These are phyloP conservation scores for Sturnus vulgaris DNA, from an alignment of 2,113 vertebrate genomes.

Conservation along the genomic window DNA sequence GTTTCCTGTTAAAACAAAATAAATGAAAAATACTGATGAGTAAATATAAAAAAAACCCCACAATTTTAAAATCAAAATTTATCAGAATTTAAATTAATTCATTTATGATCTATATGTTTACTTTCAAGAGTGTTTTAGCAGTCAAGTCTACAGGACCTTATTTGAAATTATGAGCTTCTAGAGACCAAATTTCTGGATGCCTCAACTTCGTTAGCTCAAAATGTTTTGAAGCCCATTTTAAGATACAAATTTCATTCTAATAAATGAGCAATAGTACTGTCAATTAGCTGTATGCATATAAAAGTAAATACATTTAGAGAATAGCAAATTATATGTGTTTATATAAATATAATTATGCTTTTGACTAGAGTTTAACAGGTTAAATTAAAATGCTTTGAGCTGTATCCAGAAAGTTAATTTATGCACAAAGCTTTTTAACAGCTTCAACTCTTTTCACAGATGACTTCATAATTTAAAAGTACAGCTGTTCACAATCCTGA, in stretches of 20 bases:
- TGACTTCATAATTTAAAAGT: not conserved
- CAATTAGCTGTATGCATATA: not conserved
- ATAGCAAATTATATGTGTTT: not conserved
- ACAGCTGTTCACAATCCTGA: not conserved
- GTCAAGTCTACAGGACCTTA: not conserved
- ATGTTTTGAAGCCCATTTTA: not conserved
- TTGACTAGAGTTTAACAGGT: not conserved
- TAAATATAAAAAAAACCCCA: not conserved
- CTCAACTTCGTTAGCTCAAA: not conserved
- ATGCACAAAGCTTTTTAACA: not conserved
- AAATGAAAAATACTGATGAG: not conserved
- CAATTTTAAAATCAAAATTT: not conserved
- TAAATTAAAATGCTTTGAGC: not conserved
- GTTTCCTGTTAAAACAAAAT: conserved; percentile 75
- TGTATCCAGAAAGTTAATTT: not conserved
- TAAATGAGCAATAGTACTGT: not conserved
- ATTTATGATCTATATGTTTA: not conserved
- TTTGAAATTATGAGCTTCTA: not conserved
- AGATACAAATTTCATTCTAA: not conserved
- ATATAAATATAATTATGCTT: not conserved
- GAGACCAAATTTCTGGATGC: not conserved
- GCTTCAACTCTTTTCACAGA: not conserved
- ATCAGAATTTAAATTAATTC: not conserved
- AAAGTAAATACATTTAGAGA: not conserved
- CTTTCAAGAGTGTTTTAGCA: not conserved